These are phyloP conservation scores for Peribatodes rhomboidaria DNA, from an alignment of 2,888 invertebrate species.

Conservation along the genomic window DNA sequence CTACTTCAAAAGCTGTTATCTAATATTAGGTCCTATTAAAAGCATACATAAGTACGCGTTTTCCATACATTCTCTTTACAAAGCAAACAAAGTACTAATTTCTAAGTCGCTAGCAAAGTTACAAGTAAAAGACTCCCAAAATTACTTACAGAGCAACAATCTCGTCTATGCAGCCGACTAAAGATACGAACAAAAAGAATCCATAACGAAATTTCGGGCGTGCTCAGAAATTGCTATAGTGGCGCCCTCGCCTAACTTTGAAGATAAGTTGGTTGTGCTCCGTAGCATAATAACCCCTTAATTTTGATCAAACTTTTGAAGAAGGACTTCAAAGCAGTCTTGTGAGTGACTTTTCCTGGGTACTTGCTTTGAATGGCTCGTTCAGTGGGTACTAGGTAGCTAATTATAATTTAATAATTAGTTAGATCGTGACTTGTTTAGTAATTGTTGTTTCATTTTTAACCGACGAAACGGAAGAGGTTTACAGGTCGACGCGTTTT, in stretches of 20 bases:
- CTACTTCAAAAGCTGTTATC: too few relatives aligned
- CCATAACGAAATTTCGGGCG: background rate
- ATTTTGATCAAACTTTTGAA: slow-evolving; percentile 8
- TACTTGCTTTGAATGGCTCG: background rate
- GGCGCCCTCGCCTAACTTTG: background rate
- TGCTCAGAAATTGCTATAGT: background rate
- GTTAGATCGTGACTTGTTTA: slow-evolving; percentile 2
- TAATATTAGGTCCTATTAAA: too few relatives aligned
- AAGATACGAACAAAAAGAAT: background rate
- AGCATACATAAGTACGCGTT: background rate
- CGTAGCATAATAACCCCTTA: background rate
- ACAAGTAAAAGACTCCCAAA: slow-evolving; percentile 1
- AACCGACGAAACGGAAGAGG: too few relatives aligned
- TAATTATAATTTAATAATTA: slow-evolving; percentile 7
- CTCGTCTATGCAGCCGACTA: background rate
- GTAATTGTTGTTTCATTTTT: slow-evolving; percentile 1
- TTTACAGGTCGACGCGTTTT: too few relatives aligned
- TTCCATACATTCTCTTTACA: background rate
- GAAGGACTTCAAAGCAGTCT: slow-evolving; percentile 4
- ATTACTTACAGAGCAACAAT: background rate
- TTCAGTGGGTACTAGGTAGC: background rate
- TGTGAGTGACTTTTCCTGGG: background rate
- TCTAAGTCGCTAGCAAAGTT: background rate
- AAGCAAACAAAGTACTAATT: slow-evolving; percentile 6
- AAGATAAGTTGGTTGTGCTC: background rate